These are phyloP conservation scores for Hermodice carunculata DNA, from an alignment of 2,888 invertebrate species.

Conservation along the genomic window DNA sequence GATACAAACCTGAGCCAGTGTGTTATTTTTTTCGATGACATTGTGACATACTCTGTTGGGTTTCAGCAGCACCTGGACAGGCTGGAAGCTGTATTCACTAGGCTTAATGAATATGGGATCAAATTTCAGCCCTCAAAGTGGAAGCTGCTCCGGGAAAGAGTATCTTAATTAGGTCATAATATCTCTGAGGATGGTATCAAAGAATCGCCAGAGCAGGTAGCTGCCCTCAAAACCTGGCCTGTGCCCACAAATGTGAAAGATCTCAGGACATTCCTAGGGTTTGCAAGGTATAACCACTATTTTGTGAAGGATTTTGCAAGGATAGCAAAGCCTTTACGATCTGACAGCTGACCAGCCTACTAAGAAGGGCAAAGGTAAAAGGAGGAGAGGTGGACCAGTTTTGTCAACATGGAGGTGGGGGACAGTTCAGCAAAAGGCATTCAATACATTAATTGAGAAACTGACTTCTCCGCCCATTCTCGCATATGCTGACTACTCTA, in stretches of 20 bases:
- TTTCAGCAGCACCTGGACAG: neutral
- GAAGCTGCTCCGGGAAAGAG: neutral
- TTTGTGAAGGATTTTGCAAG: conserved; percentile 29
- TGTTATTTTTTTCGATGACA: neutral
- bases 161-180: neutral
- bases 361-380: no score
- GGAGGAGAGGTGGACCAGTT: no score
- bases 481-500: neutral
- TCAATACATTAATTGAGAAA: neutral
- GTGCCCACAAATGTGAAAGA: conserved; percentile 17
- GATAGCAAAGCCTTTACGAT: conserved; percentile 25
- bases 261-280: conserved; percentile 26
- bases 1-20: conserved; percentile 4
- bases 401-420: no score
- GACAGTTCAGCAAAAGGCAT: neutral
- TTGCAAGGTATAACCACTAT: conserved; percentile 24
- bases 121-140: no score
- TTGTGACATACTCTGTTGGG: neutral
- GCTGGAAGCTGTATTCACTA: neutral
- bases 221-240: conserved; percentile 6
- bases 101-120: neutral
- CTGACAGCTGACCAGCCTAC: neutral
- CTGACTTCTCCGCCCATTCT: conserved; percentile 1
- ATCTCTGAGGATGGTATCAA: no score
- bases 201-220: no score